These are phyloP conservation scores for Dicyrtoma fusca DNA, from an alignment of 2,888 invertebrate genomes.

Conservation along the genomic window DNA sequence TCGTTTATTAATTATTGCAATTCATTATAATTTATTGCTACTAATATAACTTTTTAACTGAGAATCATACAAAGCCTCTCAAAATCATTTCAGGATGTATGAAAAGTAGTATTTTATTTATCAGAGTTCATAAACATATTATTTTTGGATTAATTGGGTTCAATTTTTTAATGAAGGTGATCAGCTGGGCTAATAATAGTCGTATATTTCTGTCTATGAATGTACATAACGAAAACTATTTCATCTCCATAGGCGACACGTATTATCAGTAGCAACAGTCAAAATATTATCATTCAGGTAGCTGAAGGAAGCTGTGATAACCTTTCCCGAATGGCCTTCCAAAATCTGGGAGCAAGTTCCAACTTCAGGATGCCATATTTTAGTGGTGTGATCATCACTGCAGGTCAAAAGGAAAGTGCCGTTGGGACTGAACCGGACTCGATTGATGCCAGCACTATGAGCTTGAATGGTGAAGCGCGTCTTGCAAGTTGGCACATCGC, in stretches of 20 bases:
- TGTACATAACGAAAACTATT: too few species aligned
- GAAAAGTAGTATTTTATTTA: too few species aligned
- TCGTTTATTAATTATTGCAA: too few species aligned
- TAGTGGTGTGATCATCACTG: slow-evolving; percentile 74
- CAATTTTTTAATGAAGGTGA: too few species aligned
- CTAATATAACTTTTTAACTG: too few species aligned
- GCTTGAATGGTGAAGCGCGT: slow-evolving; percentile 38
- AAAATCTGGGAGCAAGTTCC: slow-evolving; percentile 71
- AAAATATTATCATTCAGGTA: slow-evolving; percentile 77
- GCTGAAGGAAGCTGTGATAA: slow-evolving; percentile 80
- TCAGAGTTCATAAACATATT: too few species aligned
- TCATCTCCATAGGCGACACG: slow-evolving; percentile 72
- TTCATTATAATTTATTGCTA: too few species aligned
- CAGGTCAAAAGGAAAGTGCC: slow-evolving; percentile 75
- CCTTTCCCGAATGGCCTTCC: slow-evolving; percentile 76
- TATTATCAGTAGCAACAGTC: slow-evolving; percentile 82
- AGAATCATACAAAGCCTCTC: too few species aligned
- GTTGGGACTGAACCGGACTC: slow-evolving; percentile 80
- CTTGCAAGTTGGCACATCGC: slow-evolving; percentile 62
- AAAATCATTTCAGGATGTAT: too few species aligned
- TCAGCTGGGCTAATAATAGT: too few species aligned
- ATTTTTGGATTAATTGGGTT: too few species aligned
- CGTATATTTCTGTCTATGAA: too few species aligned
- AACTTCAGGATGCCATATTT: slow-evolving; percentile 72
- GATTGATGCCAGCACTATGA: slow-evolving; percentile 45